These are phyloP conservation scores for Lasiurus cinereus DNA, from an alignment of 2,113 vertebrate species.

Conservation along the genomic window DNA sequence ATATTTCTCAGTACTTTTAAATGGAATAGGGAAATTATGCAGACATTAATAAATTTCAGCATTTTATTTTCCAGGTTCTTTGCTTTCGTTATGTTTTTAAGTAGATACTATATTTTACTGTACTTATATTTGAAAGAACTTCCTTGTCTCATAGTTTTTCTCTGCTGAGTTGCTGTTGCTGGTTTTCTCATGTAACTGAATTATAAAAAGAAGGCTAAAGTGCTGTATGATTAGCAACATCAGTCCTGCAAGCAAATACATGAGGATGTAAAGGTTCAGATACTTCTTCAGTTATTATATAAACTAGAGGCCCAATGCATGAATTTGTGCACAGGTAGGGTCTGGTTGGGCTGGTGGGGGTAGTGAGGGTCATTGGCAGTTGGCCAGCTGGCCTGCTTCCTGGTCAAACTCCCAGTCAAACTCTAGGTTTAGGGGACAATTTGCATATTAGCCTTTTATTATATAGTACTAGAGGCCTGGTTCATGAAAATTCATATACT, in stretches of 20 bases:
- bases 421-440: too few relatives aligned
- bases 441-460: too few relatives aligned
- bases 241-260: rapidly evolving
- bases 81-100: background rate
- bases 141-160: background rate
- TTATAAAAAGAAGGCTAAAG: background rate
- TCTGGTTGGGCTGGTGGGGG: too few relatives aligned
- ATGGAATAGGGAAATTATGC: background rate
- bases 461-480: too few relatives aligned
- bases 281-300: background rate
- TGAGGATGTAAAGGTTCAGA: rapidly evolving
- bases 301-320: background rate
- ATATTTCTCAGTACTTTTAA: background rate
- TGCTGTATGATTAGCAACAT: rapidly evolving
- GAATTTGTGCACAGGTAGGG: too few relatives aligned
- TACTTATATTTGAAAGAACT: background rate
- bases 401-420: too few relatives aligned
- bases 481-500: too few relatives aligned
- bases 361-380: too few relatives aligned
- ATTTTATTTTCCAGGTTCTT: background rate
- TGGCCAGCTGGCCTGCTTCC: too few relatives aligned
- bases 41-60: background rate
- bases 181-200: background rate
- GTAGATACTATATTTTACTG: background rate
- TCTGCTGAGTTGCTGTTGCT: background rate